Evolutionary conservation across 2,113 vertebrate species (phyloP), one percentile per base, ranked within the genome.

Genomic region (Mus spicilegus): DNA sequence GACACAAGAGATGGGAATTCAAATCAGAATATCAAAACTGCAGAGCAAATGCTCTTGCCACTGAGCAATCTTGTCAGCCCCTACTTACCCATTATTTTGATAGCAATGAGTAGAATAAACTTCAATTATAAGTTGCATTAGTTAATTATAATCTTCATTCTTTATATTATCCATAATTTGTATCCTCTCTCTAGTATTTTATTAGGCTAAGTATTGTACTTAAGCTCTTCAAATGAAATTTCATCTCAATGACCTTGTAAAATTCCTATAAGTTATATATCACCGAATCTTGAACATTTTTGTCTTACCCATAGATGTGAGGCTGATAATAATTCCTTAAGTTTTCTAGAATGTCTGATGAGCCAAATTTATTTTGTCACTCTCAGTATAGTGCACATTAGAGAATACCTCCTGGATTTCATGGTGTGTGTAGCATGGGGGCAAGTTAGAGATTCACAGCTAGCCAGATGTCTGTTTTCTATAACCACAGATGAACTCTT

Each of bases 151-250:
- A 14, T 77, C 19, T 26, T 28, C 36, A 46, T 86, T 67, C 70
- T 86, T 96, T 24, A 75, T 90, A 75, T 30, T 80, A 42, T 49
- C 46, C 3, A 11, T 80, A 96, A 89, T 76, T 85, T 4, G 5
- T 72, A 72, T 84, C 3, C 63, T 76, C 85, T 30, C 70, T 22
- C 19, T 16, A 39, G 6, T 80, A 49, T 89, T 96, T 94, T 42
- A 70, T 89, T 92, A 69, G 3, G 51, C 36, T 94, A 82, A 89
- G 58, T 49, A 67, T 7, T 72, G 10, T n/a, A 63, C 49, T 93
- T 96, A 97, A 95, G 89, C 16, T 96, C 89, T 76, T 91, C 39
- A 95, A 95, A 51, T 67, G 96, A 91, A 94, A 87, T 2, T 89
- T 97, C 63, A 69, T 58, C 91, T 87, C 36, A 73, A 30, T 89